A percentile compares a stretch with the other conserved stretches of the same genome.
phyloP scores from a whole-genome alignment of 2,113 vertebrate genomes.

The Acrocephalus kingi region DNA sequence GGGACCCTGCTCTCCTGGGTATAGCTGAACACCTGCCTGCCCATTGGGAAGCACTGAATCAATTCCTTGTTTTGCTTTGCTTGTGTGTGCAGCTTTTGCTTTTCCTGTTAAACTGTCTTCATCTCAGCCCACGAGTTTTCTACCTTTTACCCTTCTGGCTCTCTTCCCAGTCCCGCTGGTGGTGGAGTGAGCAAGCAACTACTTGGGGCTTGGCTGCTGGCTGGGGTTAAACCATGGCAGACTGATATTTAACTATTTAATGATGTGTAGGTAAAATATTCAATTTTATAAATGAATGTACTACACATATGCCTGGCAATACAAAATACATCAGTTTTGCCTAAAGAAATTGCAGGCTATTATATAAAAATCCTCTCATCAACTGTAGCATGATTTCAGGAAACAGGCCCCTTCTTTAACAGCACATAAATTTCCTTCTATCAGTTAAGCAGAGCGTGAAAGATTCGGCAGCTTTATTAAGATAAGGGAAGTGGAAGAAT shows the following conservation, averaged over 20 bases:
- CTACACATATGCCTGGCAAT: background rate
- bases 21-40: background rate
- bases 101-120: background rate
- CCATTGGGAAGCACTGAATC: background rate
- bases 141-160: background rate
- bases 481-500: background rate
- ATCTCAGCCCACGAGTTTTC: accelerated
- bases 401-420: background rate
- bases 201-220: background rate
- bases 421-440: background rate
- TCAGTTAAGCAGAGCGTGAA: background rate
- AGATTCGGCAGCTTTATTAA: background rate
- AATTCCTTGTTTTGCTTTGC: background rate
- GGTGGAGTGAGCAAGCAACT: background rate
- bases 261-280: background rate
- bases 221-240: background rate
- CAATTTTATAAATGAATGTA: background rate
- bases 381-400: background rate
- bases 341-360: background rate
- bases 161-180: background rate
- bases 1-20: background rate
- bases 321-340: background rate
- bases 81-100: background rate
- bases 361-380: background rate
- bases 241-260: background rate